phyloP scores from a whole-genome alignment of 2,113 vertebrate genomes.

The Platanista minor region DNA sequence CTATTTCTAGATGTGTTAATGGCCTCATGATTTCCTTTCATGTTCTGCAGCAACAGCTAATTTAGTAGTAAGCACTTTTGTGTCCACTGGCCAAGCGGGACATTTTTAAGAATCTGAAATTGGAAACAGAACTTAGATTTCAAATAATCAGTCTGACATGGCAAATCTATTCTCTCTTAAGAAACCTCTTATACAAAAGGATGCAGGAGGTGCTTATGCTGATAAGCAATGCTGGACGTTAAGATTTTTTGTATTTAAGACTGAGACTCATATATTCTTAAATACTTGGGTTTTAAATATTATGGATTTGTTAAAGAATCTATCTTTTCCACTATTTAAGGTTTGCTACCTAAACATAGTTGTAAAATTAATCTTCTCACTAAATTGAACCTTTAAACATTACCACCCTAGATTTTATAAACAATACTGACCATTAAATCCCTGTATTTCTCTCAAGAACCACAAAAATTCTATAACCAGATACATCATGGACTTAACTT shows the following conservation, averaged over 20 bases:
- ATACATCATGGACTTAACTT: neutral
- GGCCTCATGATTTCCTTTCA: constrained; percentile 50
- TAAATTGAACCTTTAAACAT: constrained; percentile 14
- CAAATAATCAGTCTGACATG: neutral
- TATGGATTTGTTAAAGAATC: neutral
- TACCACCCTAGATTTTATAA: neutral
- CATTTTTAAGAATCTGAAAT: constrained; percentile 39
- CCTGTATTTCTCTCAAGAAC: neutral
- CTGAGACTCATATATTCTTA: neutral
- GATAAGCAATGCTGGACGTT: neutral
- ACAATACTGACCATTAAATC: neutral
- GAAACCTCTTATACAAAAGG: neutral
- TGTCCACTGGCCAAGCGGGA: neutral
- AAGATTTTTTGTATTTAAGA: neutral
- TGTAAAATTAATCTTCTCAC: neutral
- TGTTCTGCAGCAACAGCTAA: constrained; percentile 33
- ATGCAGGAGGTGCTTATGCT: neutral
- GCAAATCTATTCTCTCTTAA: constrained; percentile 15
- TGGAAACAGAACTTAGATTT: constrained; percentile 53
- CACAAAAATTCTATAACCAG: neutral
- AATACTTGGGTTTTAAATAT: neutral
- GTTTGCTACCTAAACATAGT: neutral
- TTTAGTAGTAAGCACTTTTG: constrained; percentile 36
- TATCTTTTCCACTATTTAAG: neutral
- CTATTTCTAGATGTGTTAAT: constrained; percentile 65